phyloP scores from a whole-genome alignment of 2,113 vertebrate genomes.

The Microtus oregoni region DNA sequence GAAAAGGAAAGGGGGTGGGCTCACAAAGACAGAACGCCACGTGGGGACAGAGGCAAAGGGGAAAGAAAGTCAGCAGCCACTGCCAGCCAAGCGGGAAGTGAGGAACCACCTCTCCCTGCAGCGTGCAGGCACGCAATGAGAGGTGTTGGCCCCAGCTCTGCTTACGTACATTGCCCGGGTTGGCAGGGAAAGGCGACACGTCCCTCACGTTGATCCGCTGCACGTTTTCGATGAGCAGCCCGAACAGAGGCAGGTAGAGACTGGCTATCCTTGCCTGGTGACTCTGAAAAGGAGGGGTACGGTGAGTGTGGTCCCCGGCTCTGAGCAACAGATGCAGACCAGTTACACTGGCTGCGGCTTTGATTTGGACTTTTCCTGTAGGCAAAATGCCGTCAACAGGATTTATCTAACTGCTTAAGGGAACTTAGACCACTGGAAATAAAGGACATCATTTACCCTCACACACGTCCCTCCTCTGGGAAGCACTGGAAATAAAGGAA shows the following conservation, averaged over 20 bases:
- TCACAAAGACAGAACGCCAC: not conserved
- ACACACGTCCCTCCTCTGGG: fast-evolving
- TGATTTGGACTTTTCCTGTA: not conserved
- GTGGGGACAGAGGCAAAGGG: not conserved
- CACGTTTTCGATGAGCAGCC: slow-evolving; percentile 97
- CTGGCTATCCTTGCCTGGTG: slow-evolving; percentile 97
- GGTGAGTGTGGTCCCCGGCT: not conserved
- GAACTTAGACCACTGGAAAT: not conserved
- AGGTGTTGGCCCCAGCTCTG: fast-evolving
- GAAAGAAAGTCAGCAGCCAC: not conserved
- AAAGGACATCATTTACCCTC: not conserved
- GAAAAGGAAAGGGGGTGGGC: not conserved
- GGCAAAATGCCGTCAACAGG: too few relatives aligned
- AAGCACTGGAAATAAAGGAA: slow-evolving; percentile 64
- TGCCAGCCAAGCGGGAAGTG: not conserved
- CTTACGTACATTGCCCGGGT: slow-evolving; percentile 91
- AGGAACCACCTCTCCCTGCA: fast-evolving
- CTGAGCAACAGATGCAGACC: too few relatives aligned
- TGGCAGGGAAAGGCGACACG: slow-evolving; percentile 91
- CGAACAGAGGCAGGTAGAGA: slow-evolving; percentile 96
- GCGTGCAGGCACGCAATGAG: too few relatives aligned
- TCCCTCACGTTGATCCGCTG: slow-evolving; percentile 97
- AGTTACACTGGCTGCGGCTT: too few relatives aligned
- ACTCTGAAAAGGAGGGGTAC: slow-evolving; percentile 86
- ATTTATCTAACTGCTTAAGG: not conserved